These are phyloP conservation scores for Atractosteus spatula DNA, from an alignment of 2,113 vertebrate genomes.

Conservation along the genomic window DNA sequence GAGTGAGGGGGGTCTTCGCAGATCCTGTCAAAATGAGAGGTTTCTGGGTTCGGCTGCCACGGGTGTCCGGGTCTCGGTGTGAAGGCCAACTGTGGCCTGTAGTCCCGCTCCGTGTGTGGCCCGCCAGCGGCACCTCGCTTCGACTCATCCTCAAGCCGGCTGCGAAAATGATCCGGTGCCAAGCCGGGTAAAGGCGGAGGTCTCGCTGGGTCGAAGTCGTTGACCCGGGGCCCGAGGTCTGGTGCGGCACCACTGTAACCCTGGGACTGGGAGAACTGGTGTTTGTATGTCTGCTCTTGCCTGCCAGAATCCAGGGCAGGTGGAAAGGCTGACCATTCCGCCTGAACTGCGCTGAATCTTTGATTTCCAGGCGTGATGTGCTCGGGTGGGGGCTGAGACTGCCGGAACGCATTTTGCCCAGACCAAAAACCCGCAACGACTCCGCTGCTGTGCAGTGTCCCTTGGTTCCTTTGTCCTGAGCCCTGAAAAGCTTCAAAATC, in stretches of 20 bases:
- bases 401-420: conserved; percentile 2
- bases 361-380: not conserved
- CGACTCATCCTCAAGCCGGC: not conserved
- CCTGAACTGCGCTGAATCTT: not conserved
- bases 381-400: not conserved
- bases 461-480: not conserved
- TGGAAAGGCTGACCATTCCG: conserved; percentile 4
- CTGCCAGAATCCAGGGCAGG: not conserved
- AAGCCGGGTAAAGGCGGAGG: conserved; percentile 5
- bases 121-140: not conserved
- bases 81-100: not conserved
- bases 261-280: not conserved
- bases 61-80: not conserved
- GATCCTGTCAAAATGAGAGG: conserved; percentile 4
- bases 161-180: not conserved
- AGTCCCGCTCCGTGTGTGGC: not conserved
- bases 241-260: not conserved
- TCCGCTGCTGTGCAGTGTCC: not conserved
- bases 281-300: not conserved
- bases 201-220: conserved; percentile 12
- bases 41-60: conserved; percentile 3
- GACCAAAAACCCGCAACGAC: conserved; percentile 3
- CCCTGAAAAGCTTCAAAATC: not conserved
- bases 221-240: not conserved
- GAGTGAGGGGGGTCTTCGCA: conserved; percentile 4